Evolutionary conservation across 92 coral and sea anemone species (phyloP).

Genomic region (Paragorgia papillata): DNA sequence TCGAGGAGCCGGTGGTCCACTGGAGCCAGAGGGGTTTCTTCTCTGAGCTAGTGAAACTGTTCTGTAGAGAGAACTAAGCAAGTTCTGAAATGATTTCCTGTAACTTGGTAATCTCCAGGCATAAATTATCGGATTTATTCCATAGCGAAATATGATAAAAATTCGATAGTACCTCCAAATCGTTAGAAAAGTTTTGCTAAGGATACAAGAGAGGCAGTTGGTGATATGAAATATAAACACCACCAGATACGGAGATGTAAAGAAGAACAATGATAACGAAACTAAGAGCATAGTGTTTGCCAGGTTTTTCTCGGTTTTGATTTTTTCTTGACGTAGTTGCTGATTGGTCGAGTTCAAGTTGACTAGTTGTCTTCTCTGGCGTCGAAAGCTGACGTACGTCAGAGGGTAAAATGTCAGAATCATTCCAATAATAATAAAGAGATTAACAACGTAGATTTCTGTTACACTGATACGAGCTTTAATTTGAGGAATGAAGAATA

Average conservation of each 20-base stretch:
- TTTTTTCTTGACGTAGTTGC: conserved; percentile 8
- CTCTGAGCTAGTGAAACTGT: no score
- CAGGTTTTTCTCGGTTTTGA: conserved; percentile 32
- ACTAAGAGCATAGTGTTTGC: conserved; percentile 10
- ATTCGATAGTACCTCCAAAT: conserved; percentile 12
- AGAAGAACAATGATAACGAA: conserved; percentile 11
- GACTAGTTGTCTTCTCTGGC: conserved; percentile 30
- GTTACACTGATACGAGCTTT: neutral
- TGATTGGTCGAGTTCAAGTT: conserved; percentile 22
- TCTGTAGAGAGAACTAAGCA: neutral
- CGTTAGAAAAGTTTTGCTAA: neutral
- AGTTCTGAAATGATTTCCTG: neutral
- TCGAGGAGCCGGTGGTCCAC: neutral
- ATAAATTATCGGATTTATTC: conserved; percentile 21
- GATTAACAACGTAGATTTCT: neutral
- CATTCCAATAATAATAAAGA: conserved; percentile 5
- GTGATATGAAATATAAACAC: conserved; percentile 9
- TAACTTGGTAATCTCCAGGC: conserved; percentile 31
- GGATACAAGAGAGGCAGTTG: conserved; percentile 21
- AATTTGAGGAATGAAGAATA: neutral
- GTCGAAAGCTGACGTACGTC: conserved; percentile 29
- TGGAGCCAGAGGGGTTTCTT: no score
- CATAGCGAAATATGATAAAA: conserved; percentile 11
- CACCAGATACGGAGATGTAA: conserved; percentile 27
- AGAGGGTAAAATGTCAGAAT: conserved; percentile 16